Conservation (phyloP, 2,888 invertebrate genomes). For the Nymphalis polychloros region DNA sequence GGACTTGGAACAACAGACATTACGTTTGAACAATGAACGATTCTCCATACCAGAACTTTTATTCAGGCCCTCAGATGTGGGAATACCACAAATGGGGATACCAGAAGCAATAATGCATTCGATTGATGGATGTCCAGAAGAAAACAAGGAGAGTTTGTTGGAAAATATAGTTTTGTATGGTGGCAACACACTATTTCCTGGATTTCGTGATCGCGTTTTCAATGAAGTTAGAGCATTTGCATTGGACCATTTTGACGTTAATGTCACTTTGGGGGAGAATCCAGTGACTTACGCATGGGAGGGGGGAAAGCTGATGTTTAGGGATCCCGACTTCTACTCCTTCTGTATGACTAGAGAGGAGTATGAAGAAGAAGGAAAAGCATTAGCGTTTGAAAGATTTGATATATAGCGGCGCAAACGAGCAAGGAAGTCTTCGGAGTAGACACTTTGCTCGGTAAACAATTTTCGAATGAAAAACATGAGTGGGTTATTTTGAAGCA, state of each 20-base stretch:
- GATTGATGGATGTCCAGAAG: slow-evolving; percentile 87
- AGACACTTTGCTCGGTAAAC: slow-evolving; percentile 58
- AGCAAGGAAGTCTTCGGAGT: slow-evolving; percentile 63
- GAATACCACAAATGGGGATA: slow-evolving; percentile 95
- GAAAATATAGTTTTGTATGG: slow-evolving; percentile 94
- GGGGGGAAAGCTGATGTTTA: slow-evolving; percentile 89
- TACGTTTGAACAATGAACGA: slow-evolving; percentile 95
- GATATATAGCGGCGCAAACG: slow-evolving; percentile 77
- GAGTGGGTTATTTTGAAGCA: neutral
- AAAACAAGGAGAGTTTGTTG: slow-evolving; percentile 88
- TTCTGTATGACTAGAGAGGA: slow-evolving; percentile 90
- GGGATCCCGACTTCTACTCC: slow-evolving; percentile 87
- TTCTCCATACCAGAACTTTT: slow-evolving; percentile 97
- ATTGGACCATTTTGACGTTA: slow-evolving; percentile 89
- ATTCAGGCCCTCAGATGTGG: slow-evolving; percentile 97
- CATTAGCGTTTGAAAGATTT: slow-evolving; percentile 80
- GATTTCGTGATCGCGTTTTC: slow-evolving; percentile 86
- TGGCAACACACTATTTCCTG: slow-evolving; percentile 89
- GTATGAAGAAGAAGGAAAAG: slow-evolving; percentile 92
- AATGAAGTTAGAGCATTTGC: slow-evolving; percentile 89
- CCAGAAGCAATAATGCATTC: slow-evolving; percentile 92
- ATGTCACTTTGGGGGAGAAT: slow-evolving; percentile 83
- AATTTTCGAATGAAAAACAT: neutral
- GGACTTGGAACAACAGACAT: slow-evolving; percentile 86
- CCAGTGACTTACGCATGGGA: slow-evolving; percentile 94